Percentiles rank a stretch among this genome's conserved stretches.
phyloP scores from a whole-genome alignment of 2,797 vertebrate species.

The Rhinophrynus dorsalis region DNA sequence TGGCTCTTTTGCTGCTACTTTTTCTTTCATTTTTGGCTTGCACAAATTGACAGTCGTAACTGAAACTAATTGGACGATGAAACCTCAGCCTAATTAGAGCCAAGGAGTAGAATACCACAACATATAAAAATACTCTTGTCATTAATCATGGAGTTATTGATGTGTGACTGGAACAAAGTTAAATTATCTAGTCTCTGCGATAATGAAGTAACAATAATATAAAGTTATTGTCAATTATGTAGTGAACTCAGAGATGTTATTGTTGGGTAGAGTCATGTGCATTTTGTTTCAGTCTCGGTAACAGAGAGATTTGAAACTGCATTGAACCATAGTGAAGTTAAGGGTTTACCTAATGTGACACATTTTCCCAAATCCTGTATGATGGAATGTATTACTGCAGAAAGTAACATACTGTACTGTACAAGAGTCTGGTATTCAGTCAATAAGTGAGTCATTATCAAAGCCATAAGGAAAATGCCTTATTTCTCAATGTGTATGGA shows the following conservation, averaged over 20 bases:
- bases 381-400: too few relatives aligned
- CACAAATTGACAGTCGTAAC: constrained; percentile 18
- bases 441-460: too few relatives aligned
- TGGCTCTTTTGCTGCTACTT: constrained; percentile 26
- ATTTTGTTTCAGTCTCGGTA: background rate
- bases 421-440: too few relatives aligned
- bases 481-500: too few relatives aligned
- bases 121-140: constrained; percentile 7
- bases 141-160: background rate
- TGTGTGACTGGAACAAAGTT: constrained; percentile 11
- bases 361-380: too few relatives aligned
- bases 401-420: too few relatives aligned
- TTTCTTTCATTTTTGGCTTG: constrained; percentile 39
- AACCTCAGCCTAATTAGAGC: constrained; percentile 34
- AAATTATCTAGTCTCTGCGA: constrained; percentile 6
- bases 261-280: background rate
- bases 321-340: too few relatives aligned
- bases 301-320: too few relatives aligned
- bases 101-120: constrained; percentile 15
- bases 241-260: background rate
- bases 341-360: too few relatives aligned
- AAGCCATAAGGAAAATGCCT: too few relatives aligned
- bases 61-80: constrained; percentile 49
- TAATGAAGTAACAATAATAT: background rate
- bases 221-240: background rate